Conservation (phyloP, 2,797 vertebrate genomes). For the Podarcis siculus region DNA sequence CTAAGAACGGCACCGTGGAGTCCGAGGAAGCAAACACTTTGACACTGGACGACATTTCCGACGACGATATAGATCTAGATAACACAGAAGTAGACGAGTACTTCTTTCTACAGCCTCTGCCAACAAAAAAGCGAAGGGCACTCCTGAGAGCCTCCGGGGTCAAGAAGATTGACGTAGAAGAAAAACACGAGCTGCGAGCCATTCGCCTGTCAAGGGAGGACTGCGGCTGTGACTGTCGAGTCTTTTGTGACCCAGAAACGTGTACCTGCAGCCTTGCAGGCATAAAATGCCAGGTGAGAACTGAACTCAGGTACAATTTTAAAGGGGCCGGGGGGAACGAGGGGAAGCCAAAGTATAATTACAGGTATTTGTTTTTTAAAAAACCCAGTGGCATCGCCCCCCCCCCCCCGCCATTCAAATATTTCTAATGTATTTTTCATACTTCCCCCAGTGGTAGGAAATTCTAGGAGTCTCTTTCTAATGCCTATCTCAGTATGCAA, state of each 20-base stretch:
- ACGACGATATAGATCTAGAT: conserved; percentile 97
- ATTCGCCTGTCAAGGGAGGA: conserved; percentile 97
- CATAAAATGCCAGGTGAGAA: conserved; percentile 96
- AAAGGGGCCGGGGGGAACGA: rapidly evolving
- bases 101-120: conserved; percentile 97
- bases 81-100: conserved; percentile 99
- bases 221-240: conserved; percentile 96
- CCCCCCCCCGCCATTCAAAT: background rate
- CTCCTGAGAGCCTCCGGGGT: conserved; percentile 94
- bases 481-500: no score
- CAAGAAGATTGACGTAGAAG: conserved; percentile 97
- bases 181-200: conserved; percentile 94
- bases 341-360: rapidly evolving
- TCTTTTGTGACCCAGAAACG: conserved; percentile 97
- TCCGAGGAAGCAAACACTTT: conserved; percentile 93
- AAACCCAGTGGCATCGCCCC: background rate
- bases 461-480: background rate
- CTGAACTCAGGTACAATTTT: background rate
- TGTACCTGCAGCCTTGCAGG: conserved; percentile 97
- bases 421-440: background rate
- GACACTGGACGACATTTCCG: conserved; percentile 96
- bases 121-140: conserved; percentile 94
- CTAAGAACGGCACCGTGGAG: conserved; percentile 95
- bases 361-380: background rate
- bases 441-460: background rate